A percentile compares a stretch with the other conserved stretches of the same genome.
phyloP scores from a whole-genome alignment of 2,888 invertebrate genomes.

The Odontocolon sp. region DNA sequence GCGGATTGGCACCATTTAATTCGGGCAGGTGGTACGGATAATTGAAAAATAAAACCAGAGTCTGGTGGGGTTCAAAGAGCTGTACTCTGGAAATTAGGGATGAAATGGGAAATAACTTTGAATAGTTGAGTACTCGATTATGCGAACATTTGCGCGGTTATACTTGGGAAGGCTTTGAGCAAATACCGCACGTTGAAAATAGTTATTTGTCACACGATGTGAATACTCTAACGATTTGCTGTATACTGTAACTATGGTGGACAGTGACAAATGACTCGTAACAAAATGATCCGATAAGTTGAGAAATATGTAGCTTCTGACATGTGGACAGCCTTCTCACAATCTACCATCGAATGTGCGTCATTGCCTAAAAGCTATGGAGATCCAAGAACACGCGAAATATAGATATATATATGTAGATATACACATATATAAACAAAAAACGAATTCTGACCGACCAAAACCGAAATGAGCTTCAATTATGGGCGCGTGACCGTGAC shows the following conservation, averaged over 20 bases:
- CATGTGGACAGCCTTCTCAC: slow-evolving; percentile 13
- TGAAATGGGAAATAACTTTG: slow-evolving; percentile 3
- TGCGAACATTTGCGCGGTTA: not conserved
- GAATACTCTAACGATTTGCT: slow-evolving; percentile 1
- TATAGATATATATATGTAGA: not conserved
- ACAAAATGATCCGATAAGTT: slow-evolving; percentile 47
- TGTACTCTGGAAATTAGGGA: slow-evolving; percentile 3
- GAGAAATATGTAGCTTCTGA: slow-evolving; percentile 10
- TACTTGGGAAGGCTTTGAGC: not conserved
- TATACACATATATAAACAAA: not conserved
- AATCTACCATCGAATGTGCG: slow-evolving; percentile 4
- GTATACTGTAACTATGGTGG: not conserved
- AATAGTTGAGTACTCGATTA: slow-evolving; percentile 22
- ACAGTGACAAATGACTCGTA: slow-evolving; percentile 42
- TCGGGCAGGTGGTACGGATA: not conserved
- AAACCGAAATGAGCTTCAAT: slow-evolving; percentile 38
- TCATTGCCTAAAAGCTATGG: slow-evolving; percentile 23
- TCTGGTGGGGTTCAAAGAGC: not conserved
- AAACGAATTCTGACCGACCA: not conserved
- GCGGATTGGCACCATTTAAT: slow-evolving; percentile 21
- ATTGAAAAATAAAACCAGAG: slow-evolving; percentile 45
- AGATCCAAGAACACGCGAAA: not conserved
- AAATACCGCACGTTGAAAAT: not conserved
- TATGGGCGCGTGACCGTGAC: slow-evolving; percentile 52
- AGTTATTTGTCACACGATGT: not conserved